Evolutionary conservation across 2,797 vertebrate genomes (phyloP).

Genomic region (Sorex maritimensis): DNA sequence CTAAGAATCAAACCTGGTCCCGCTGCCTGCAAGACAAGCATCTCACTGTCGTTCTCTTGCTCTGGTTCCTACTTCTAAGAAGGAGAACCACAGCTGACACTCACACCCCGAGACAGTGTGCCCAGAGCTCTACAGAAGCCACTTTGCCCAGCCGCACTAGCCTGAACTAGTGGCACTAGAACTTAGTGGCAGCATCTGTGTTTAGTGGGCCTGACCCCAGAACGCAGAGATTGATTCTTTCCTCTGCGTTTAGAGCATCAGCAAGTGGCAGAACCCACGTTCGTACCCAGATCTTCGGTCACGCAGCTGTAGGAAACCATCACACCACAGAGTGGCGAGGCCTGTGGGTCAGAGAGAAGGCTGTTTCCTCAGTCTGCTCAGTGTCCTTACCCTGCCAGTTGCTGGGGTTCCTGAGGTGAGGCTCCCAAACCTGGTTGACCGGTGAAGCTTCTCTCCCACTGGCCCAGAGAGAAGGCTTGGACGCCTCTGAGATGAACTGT

Average conservation of each 20-base stretch:
- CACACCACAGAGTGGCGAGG: background rate
- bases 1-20: no score
- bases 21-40: no score
- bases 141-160: background rate
- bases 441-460: background rate
- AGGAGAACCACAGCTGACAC: background rate
- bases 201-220: background rate
- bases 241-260: background rate
- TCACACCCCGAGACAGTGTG: background rate
- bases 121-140: background rate
- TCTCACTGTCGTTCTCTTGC: background rate
- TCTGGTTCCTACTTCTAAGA: background rate
- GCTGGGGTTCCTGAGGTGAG: background rate
- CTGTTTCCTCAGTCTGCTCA: background rate
- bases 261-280: constrained; percentile 19
- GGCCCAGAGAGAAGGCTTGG: background rate
- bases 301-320: background rate
- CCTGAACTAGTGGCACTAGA: no score
- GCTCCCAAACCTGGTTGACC: background rate
- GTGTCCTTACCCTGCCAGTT: background rate
- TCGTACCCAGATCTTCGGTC: constrained; percentile 7
- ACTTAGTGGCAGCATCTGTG: background rate
- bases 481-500: no score
- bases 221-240: background rate
- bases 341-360: background rate